A percentile compares a stretch with the other conserved stretches of the same genome.
Conservation (phyloP, 2,888 invertebrate genomes). For the Masnerella sp. region DNA sequence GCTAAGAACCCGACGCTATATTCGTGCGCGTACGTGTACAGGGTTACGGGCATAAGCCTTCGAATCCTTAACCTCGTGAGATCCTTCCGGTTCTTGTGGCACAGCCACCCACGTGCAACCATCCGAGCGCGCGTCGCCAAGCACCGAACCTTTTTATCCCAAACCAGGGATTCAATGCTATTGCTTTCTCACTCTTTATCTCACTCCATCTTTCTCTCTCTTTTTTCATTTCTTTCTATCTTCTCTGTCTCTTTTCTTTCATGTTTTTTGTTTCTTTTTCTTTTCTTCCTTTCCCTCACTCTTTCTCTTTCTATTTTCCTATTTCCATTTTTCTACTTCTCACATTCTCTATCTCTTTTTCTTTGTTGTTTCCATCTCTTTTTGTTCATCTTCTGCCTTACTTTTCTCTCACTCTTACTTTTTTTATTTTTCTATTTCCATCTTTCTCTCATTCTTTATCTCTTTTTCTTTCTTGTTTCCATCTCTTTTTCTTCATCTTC, state of each 20-base stretch:
- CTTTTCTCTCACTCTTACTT: not conserved
- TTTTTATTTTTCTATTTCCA: no score
- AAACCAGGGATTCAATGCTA: constrained; percentile 74
- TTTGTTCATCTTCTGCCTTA: no score
- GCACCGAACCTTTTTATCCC: constrained; percentile 74
- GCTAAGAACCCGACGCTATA: constrained; percentile 50
- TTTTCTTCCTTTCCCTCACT: constrained; percentile 3
- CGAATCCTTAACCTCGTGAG: constrained; percentile 64
- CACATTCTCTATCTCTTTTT: no score
- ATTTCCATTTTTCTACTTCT: no score
- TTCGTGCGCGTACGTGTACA: constrained; percentile 48
- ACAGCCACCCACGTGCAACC: constrained; percentile 71
- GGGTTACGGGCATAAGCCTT: constrained; percentile 58
- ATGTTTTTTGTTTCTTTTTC: no score
- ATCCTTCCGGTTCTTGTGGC: constrained; percentile 68
- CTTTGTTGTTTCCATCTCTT: no score
- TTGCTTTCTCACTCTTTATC: constrained; percentile 26
- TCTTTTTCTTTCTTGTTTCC: no score
- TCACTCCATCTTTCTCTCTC: not conserved
- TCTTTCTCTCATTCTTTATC: no score
- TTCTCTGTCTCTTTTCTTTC: constrained; percentile 24
- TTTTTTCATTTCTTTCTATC: constrained; percentile 64
- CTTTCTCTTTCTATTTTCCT: constrained; percentile 4
- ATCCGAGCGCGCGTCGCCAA: constrained; percentile 59
- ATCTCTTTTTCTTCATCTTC: constrained; percentile 75